Conservation (phyloP, 2,797 vertebrate genomes). For the Manis crassicaudata region DNA sequence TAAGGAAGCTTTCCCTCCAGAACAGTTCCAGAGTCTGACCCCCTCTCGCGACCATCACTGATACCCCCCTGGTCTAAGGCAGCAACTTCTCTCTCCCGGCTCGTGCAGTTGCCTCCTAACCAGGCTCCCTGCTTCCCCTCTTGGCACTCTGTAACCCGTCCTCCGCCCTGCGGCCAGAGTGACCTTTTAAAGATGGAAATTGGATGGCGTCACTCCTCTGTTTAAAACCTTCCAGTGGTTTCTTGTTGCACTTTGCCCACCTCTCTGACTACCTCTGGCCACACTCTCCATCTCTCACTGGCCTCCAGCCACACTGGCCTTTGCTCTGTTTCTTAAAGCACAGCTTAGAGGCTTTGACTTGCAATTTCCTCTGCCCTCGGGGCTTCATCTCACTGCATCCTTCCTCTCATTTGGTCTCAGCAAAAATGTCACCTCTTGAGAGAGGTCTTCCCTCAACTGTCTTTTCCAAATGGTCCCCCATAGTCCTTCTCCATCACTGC, state of each 20-base stretch:
- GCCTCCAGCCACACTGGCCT: neutral
- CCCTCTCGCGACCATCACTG: neutral
- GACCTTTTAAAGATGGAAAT: constrained; percentile 15
- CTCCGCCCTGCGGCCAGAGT: neutral
- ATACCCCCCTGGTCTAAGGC: neutral
- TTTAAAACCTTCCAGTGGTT: neutral
- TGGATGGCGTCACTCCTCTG: neutral
- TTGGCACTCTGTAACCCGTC: neutral
- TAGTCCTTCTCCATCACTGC: neutral
- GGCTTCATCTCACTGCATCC: neutral
- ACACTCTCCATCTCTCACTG: neutral
- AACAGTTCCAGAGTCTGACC: constrained; percentile 49
- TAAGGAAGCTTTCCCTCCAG: constrained; percentile 35
- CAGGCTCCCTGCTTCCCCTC: neutral
- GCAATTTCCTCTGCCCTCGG: neutral
- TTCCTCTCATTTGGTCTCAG: constrained; percentile 34
- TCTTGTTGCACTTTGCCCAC: neutral
- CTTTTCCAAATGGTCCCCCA: neutral
- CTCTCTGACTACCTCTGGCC: neutral
- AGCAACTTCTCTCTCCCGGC: neutral
- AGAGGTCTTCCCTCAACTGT: neutral
- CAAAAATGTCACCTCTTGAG: neutral
- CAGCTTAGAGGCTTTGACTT: neutral
- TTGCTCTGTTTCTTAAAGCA: neutral
- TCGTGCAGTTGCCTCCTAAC: neutral